Evolutionary conservation across 2,113 vertebrate species (phyloP).

Genomic region (Albula goreensis): DNA sequence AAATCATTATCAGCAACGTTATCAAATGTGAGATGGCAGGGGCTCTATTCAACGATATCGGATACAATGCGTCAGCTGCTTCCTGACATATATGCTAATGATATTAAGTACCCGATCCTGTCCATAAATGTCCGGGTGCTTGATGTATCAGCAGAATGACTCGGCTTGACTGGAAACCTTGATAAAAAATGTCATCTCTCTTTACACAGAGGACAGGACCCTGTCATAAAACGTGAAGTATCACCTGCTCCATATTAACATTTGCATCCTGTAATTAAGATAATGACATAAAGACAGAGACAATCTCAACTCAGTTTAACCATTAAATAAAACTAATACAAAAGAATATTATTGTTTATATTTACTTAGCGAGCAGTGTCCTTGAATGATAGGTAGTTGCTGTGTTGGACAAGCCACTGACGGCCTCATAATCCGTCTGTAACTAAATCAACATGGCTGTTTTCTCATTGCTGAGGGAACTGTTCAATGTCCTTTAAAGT

Average conservation of each 20-base stretch:
- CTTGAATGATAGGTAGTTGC: neutral
- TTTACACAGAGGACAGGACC: neutral
- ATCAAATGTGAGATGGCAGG: slow-evolving; percentile 58
- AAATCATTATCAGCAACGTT: slow-evolving; percentile 60
- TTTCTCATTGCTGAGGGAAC: neutral
- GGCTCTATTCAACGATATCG: slow-evolving; percentile 47
- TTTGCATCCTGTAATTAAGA: slow-evolving; percentile 12
- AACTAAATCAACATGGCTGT: neutral
- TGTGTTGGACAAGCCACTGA: neutral
- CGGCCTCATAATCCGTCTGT: neutral
- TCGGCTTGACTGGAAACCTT: slow-evolving; percentile 23
- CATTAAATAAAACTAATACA: neutral
- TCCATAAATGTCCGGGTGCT: slow-evolving; percentile 31
- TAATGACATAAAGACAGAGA: no score
- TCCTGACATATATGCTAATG: slow-evolving; percentile 46
- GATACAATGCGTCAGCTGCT: slow-evolving; percentile 32
- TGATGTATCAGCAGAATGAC: slow-evolving; percentile 38
- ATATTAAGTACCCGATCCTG: slow-evolving; percentile 27
- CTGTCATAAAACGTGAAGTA: neutral
- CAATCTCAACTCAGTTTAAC: neutral
- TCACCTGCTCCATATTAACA: neutral
- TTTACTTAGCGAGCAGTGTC: no score
- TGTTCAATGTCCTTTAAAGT: slow-evolving; percentile 17
- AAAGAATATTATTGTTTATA: no score
- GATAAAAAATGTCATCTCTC: slow-evolving; percentile 35